Evolutionary conservation across 2,888 invertebrate species (phyloP).

Genomic region (Hermodice carunculata): DNA sequence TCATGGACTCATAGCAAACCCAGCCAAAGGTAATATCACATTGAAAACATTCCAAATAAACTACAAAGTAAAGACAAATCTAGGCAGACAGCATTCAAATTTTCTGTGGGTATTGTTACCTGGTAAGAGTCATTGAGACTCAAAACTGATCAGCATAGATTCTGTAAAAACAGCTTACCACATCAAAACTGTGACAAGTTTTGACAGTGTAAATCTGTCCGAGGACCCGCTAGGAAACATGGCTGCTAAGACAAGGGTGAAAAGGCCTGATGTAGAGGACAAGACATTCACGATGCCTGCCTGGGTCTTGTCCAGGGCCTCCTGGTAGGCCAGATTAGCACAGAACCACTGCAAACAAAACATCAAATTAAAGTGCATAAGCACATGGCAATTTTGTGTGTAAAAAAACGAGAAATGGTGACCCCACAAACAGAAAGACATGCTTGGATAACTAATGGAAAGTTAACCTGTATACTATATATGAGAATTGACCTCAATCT

Average conservation of each 20-base stretch:
- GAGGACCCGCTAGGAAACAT: slow-evolving; percentile 85
- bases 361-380: slow-evolving; percentile 34
- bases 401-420: background rate
- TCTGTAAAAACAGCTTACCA: slow-evolving; percentile 58
- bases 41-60: too few relatives aligned
- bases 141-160: too few relatives aligned
- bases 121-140: too few relatives aligned
- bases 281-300: slow-evolving; percentile 90
- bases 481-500: too few relatives aligned
- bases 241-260: slow-evolving; percentile 89
- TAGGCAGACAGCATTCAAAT: background rate
- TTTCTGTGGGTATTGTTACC: too few relatives aligned
- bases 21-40: too few relatives aligned
- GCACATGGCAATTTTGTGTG: background rate
- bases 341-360: slow-evolving; percentile 95
- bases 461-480: too few relatives aligned
- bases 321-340: slow-evolving; percentile 92
- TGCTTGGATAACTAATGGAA: too few relatives aligned
- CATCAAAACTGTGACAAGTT: slow-evolving; percentile 80
- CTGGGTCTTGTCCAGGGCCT: slow-evolving; percentile 86
- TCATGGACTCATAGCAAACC: too few relatives aligned
- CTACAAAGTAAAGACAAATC: background rate
- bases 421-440: too few relatives aligned
- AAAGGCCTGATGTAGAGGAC: slow-evolving; percentile 89
- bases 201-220: slow-evolving; percentile 89